Evolutionary conservation across 2,797 vertebrate genomes (phyloP).

Genomic region (Psittacula echo): DNA sequence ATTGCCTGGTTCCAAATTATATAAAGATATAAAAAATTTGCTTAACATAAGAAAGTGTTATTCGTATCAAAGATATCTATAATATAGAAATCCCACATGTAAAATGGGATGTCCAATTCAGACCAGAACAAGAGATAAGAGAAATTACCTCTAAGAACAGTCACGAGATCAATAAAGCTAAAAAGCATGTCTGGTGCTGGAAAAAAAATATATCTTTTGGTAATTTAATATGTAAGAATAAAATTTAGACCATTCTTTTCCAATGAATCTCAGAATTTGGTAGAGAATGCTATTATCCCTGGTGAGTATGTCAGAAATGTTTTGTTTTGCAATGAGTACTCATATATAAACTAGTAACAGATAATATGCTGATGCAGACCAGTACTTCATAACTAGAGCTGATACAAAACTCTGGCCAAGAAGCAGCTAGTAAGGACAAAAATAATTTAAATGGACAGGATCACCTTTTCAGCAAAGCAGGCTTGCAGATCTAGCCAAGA

Average conservation of each 20-base stretch:
- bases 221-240: background rate
- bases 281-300: background rate
- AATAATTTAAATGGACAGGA: slow-evolving; percentile 50
- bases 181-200: background rate
- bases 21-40: background rate
- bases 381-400: background rate
- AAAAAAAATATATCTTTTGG: background rate
- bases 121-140: background rate
- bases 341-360: background rate
- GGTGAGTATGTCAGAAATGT: background rate
- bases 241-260: background rate
- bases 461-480: background rate
- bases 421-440: slow-evolving; percentile 38
- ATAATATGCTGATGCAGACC: background rate
- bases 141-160: background rate
- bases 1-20: background rate
- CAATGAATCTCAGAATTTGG: background rate
- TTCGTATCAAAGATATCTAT: background rate
- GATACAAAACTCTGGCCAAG: slow-evolving; percentile 16
- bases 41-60: background rate
- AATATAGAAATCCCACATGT: background rate
- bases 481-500: background rate
- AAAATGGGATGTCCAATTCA: background rate
- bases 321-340: background rate
- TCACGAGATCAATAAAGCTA: background rate